These are phyloP conservation scores for Alloplasta piceator DNA, from an alignment of 2,888 invertebrate genomes.

Conservation along the genomic window DNA sequence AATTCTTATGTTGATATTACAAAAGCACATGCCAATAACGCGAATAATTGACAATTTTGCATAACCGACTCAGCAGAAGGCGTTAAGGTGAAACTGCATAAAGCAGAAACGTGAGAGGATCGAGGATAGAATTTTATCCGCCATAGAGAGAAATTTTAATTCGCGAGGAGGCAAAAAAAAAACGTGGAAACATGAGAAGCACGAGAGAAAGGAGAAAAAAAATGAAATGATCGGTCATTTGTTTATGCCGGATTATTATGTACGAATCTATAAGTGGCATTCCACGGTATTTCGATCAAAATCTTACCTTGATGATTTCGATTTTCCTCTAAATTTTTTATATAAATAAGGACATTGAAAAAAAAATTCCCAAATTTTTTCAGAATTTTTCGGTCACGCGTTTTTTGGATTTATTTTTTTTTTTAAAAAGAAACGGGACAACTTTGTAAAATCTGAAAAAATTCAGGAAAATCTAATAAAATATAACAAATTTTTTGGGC, in stretches of 20 bases:
- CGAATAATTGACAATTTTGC: constrained; percentile 50
- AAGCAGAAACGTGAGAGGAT: constrained; percentile 34
- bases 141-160: constrained; percentile 7
- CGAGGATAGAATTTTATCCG: constrained; percentile 38
- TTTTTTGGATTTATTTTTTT: too few relatives aligned
- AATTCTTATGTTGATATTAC: constrained; percentile 35
- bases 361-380: too few relatives aligned
- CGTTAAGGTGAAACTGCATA: constrained; percentile 43
- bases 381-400: too few relatives aligned
- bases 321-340: too few relatives aligned
- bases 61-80: constrained; percentile 54
- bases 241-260: constrained; percentile 75
- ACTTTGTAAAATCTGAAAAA: too few relatives aligned
- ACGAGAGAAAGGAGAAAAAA: constrained; percentile 61
- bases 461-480: too few relatives aligned
- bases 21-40: constrained; percentile 33
- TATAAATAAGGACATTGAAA: too few relatives aligned
- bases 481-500: too few relatives aligned
- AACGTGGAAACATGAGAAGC: constrained; percentile 50
- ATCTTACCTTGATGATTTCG: too few relatives aligned
- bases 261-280: constrained; percentile 62
- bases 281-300: too few relatives aligned
- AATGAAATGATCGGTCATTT: constrained; percentile 71
- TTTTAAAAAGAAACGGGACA: too few relatives aligned
- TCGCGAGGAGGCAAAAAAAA: constrained; percentile 38